Evolutionary conservation across 2,113 vertebrate species (phyloP).

Genomic region (Microcebus griseorufus): DNA sequence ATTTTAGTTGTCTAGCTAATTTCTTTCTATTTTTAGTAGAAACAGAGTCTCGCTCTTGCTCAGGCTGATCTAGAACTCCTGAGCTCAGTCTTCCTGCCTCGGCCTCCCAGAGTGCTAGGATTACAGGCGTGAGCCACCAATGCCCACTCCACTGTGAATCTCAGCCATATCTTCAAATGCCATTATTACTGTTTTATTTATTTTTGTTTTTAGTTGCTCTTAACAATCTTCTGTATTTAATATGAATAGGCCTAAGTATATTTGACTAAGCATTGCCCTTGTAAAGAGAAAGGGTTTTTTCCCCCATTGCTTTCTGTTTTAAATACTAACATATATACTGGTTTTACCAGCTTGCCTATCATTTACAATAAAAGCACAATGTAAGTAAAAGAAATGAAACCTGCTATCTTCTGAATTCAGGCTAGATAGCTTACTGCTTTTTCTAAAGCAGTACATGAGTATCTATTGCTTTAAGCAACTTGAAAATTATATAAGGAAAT

Average conservation of each 20-base stretch:
- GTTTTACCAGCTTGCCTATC: neutral
- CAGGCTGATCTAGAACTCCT: no score
- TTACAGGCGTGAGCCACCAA: no score
- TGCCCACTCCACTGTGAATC: neutral
- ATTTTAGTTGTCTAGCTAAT: no score
- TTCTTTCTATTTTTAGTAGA: no score
- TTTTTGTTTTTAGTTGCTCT: constrained; percentile 9
- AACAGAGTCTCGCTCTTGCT: no score
- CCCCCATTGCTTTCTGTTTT: neutral
- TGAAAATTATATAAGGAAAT: constrained; percentile 50
- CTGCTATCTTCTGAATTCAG: neutral
- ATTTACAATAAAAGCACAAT: neutral
- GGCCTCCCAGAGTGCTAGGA: no score
- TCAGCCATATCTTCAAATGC: neutral
- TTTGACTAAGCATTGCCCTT: neutral
- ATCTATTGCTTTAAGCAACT: constrained; percentile 1
- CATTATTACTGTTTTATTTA: neutral
- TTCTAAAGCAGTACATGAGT: neutral
- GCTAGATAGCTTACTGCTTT: neutral
- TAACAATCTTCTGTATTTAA: neutral
- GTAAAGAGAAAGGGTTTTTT: neutral
- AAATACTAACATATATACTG: neutral
- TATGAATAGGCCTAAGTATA: neutral
- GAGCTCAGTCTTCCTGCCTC: no score
- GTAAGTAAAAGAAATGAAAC: neutral